Evolutionary conservation across 2,113 vertebrate species (phyloP), one percentile per base, ranked within the genome.

Genomic region (Ptilonorhynchus violaceus): DNA sequence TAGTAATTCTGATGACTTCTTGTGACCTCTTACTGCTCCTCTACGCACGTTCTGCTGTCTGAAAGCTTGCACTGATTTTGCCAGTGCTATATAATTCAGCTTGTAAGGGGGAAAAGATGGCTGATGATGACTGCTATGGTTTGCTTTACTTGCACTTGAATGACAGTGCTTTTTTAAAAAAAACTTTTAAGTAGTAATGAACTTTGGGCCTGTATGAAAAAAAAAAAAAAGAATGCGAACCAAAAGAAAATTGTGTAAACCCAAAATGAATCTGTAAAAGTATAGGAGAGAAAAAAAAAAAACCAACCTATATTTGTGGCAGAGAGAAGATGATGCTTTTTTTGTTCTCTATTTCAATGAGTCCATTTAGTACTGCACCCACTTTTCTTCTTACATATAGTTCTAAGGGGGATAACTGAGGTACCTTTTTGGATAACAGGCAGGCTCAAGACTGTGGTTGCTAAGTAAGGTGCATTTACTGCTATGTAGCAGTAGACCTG

Each of bases 251-350:
- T 5, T 2, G 14, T 22, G 2, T 41, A 59, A 79, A 49, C 2
- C 3, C 25, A 50, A 68, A 84, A 69, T 13, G 13, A 58, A 89
- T 58, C 11, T 25, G 8, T 6, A 16, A 27, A 84, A 27, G 1
- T 24, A 21, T 1, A 41, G 7, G n/a, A 16, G 5, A 72, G 33
- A 10, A 27, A 33, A 59, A 73, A 46, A 0, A 39, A n/a, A n/a
- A n/a, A n/a, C n/a, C n/a, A n/a, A 0, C 1, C 4, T 23, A 0
- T 41, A 7, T 63, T 77, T 85, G 67, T 63, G 30, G 5, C 12
- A 49, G 12, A 49, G 28, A 88, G 5, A 22, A 55, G 21, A 39
- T 33, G 14, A 47, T 22, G 3, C 12, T 70, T 23, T 12, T 53
- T 62, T 81, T 82, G 6, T 47, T 75, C 20, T 66, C 22, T 1